Percentiles rank a stretch among this genome's conserved stretches.
Evolutionary conservation across 1,140 invertebrate species (phyloP).

Genomic region (Neelides sp.): DNA sequence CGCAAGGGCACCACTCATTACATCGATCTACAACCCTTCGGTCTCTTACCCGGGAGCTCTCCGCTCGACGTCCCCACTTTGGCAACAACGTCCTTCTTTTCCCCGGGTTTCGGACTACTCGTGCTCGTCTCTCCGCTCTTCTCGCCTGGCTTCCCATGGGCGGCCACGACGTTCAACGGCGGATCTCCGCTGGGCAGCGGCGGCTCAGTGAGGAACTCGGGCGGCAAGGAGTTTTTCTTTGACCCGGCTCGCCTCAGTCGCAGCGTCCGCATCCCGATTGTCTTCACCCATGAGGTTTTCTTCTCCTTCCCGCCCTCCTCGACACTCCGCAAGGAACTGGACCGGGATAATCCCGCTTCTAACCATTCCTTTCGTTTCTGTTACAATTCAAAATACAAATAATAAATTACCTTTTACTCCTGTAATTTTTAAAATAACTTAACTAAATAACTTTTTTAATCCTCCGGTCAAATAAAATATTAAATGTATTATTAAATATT

Average conservation of each 20-base stretch:
- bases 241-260: slow-evolving; percentile 7
- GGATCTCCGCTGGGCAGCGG: neutral
- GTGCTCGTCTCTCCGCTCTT: no score
- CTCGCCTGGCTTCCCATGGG: no score
- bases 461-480: no score
- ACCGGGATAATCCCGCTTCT: no score
- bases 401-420: no score
- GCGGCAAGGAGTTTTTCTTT: neutral
- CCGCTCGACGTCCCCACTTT: neutral
- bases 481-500: no score
- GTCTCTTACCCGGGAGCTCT: neutral
- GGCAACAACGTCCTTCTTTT: neutral
- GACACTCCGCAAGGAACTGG: neutral
- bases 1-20: no score
- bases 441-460: no score
- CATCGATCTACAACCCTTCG: no score
- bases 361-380: no score
- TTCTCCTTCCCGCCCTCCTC: slow-evolving; percentile 16
- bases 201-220: neutral
- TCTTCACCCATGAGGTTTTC: slow-evolving; percentile 27
- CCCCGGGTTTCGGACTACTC: neutral
- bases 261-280: slow-evolving; percentile 26
- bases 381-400: no score
- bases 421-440: no score
- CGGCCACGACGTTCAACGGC: neutral